Evolutionary conservation across 1,140 invertebrate species (phyloP), one percentile per base, ranked within the genome.

Genomic region (Drosophila arizonae): DNA sequence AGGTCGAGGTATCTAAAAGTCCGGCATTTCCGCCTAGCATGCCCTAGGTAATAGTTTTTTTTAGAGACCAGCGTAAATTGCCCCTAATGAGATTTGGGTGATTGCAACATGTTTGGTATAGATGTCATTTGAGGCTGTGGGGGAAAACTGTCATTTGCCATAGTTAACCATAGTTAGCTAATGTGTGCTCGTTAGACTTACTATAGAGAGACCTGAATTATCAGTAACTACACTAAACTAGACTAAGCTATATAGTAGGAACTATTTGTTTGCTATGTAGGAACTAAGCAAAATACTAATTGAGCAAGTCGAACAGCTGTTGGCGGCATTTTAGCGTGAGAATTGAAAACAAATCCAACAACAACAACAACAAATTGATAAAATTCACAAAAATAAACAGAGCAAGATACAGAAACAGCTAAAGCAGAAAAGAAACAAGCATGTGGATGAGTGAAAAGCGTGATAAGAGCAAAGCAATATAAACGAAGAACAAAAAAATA

Each of bases 71-170:
- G 64, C 57, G 51, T 61, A 69, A 68, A 73, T 73, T 69, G 71
- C 36, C 71, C 8, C 51, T 69, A 73, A 73, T 73, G 71, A 73
- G 57, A 24, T 33, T 56, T 55, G 43, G 15, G 17, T 10, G 21
- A 36, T 48, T 69, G 58, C 67, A 69, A 39, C 41, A 63, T 55
- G 13, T 65, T 41, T 55, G 15, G 55, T 45, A 45, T 56, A 39
- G 33, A 52, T 33, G 15, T 26, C 30, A 63, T 28, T 45, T 60
- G 55, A 36, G 36, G 33, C 36, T 17, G 2, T 55, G 6, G 43
- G 15, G 43, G 15, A 9, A n/a, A n/a, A 45, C 15, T 45, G 43
- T 45, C 28, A 67, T 57, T 50, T n/a, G 54, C 57, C 39, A 15
- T 24, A 24, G 21, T 24, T 24, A 24, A 24, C 21, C 21, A 24